Evolutionary conservation across 2,797 vertebrate species (phyloP), one percentile per base, ranked within the genome.

Genomic region (Chaenodraco wilsoni): DNA sequence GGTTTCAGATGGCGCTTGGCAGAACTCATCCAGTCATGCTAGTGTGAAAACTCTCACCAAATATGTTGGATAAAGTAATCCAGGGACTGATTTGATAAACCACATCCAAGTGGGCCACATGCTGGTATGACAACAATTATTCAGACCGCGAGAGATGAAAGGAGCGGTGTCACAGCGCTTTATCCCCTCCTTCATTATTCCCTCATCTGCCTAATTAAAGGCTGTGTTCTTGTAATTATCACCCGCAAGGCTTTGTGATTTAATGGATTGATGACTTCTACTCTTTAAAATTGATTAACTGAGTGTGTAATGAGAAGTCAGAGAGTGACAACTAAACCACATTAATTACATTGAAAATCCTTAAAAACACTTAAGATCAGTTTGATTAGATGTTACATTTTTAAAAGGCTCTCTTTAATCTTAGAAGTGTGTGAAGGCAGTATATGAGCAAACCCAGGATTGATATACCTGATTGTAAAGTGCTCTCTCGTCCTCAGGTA

Each of bases 401-500:
- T 65, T 16, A 12, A 54, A 68, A 19, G 21, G 13, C 40, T 68
- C 27, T 67, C 33, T 60, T 50, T 65, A 41, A 40, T 73, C 27
- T 19, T 14, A 16, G 21, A 52, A 44, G 43, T 16, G 44, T 12
- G 11, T 12, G 50, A 33, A 14, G 9, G 3, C 13, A 19, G 45
- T 4, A 21, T 41, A 14, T 21, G 44, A 27, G 15, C 45, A 1
- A 4, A 17, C 3, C 17, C 3, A 16, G 33, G 33, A 37, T 37
- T 2, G 9, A 37, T 6, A n/a, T 27, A 21, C 69, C 37, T 55
- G 63, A 61, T 17, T 19, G 14, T 52, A 3, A 70, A 46, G 33
- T 52, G 14, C 6, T 16, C 9, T 73, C n/a, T 0, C 0, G 3
- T 78, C 92, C 87, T 79, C 92, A 98, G 98, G 94, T 86, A 94